phyloP scores from a whole-genome alignment of 2,113 vertebrate species.

The Oxygymnocypris stewartii region DNA sequence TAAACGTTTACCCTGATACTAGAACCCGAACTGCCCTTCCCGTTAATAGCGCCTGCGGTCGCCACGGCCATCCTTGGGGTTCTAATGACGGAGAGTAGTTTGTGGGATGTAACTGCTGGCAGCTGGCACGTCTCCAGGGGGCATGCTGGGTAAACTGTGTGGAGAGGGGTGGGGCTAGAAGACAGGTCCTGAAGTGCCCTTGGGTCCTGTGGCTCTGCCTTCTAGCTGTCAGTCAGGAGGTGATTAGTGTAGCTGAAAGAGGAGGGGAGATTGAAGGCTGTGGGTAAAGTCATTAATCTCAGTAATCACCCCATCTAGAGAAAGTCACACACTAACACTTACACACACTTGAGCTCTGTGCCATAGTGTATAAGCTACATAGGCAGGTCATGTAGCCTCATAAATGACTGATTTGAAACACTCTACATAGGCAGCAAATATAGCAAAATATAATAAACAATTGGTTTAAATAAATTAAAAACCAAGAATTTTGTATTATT shows the following conservation, averaged over 20 bases:
- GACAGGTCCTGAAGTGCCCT: constrained; percentile 14
- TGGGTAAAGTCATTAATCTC: constrained; percentile 26
- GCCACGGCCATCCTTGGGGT: not conserved
- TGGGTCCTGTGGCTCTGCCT: constrained; percentile 14
- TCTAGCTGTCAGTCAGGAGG: constrained; percentile 32
- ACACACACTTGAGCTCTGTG: not conserved
- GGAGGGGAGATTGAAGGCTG: constrained; percentile 1
- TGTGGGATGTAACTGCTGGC: constrained; percentile 41
- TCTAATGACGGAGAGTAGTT: constrained; percentile 39
- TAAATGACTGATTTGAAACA: not conserved
- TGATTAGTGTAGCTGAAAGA: constrained; percentile 16
- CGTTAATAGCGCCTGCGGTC: constrained; percentile 30
- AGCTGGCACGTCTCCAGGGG: constrained; percentile 57
- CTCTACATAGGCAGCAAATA: not conserved
- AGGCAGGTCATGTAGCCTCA: not conserved
- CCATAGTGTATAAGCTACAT: not conserved
- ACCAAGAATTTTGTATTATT: too few relatives aligned
- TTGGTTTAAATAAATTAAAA: too few relatives aligned
- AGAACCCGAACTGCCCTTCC: constrained; percentile 26
- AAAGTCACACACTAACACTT: constrained; percentile 3
- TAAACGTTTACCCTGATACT: constrained; percentile 17
- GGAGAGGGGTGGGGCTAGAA: constrained; percentile 29
- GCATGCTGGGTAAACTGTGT: constrained; percentile 52
- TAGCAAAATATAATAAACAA: too few relatives aligned
- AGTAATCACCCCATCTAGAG: constrained; percentile 22